Evolutionary conservation across 2,113 vertebrate species (phyloP).

Genomic region (Alouatta palliata): DNA sequence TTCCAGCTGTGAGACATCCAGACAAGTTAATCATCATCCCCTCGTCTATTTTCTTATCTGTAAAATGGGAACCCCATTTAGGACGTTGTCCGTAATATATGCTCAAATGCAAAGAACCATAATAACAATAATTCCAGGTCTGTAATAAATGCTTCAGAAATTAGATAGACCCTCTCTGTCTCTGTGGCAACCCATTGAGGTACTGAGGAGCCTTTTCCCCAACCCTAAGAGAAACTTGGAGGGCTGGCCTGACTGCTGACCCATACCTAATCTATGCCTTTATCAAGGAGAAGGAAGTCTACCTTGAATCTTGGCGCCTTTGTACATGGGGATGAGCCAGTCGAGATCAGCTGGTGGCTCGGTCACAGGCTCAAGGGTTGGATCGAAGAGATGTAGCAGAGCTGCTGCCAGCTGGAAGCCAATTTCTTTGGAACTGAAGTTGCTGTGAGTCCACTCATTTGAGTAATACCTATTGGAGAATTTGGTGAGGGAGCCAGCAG

Average conservation of each 20-base stretch:
- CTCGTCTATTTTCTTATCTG: background rate
- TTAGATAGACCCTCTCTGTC: background rate
- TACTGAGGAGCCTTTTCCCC: background rate
- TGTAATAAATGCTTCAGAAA: background rate
- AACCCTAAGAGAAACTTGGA: background rate
- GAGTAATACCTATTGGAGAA: constrained; percentile 89
- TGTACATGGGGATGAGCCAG: constrained; percentile 88
- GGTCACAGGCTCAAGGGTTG: constrained; percentile 76
- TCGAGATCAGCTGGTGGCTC: constrained; percentile 76
- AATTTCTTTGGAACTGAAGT: constrained; percentile 92
- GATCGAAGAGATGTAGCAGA: constrained; percentile 90
- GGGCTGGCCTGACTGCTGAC: background rate
- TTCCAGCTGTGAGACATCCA: background rate
- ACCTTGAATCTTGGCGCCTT: constrained; percentile 89
- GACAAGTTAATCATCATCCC: background rate
- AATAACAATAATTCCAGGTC: background rate
- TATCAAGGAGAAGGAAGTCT: background rate
- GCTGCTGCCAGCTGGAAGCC: constrained; percentile 90
- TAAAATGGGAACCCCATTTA: background rate
- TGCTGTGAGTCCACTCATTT: constrained; percentile 88
- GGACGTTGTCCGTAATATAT: background rate
- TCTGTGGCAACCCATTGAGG: background rate
- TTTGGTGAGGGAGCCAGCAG: constrained; percentile 94
- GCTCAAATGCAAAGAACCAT: background rate
- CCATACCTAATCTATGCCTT: background rate